Conservation (phyloP, 2,113 vertebrate genomes). For the Atlantisia rogersi region DNA sequence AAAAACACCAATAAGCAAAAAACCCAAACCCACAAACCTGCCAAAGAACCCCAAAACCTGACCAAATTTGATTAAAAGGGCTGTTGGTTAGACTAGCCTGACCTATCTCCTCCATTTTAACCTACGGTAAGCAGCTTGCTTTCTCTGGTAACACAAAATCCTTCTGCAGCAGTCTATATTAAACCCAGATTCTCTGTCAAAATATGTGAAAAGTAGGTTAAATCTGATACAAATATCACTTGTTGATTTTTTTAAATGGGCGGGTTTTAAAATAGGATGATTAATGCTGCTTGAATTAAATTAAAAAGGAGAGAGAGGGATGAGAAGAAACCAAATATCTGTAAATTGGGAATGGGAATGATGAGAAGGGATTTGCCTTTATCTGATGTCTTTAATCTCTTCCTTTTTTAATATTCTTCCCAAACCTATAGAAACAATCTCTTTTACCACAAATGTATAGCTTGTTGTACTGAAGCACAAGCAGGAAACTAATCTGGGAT, state of each 20-base stretch:
- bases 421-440: not conserved
- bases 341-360: not conserved
- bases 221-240: not conserved
- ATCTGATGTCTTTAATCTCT: not conserved
- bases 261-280: not conserved
- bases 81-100: conserved; percentile 9
- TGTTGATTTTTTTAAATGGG: not conserved
- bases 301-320: not conserved
- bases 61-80: conserved; percentile 5
- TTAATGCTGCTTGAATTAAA: not conserved
- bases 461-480: not conserved
- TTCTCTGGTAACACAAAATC: not conserved
- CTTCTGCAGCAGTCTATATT: not conserved
- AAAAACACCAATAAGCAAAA: not conserved
- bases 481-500: not conserved
- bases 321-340: not conserved
- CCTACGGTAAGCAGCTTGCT: not conserved
- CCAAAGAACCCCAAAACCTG: no score
- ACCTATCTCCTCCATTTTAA: not conserved
- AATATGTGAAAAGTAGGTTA: conserved; percentile 17
- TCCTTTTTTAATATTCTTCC: not conserved
- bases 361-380: not conserved
- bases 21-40: not conserved
- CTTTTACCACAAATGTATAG: not conserved
- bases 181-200: not conserved